Base-by-base conservation (phyloP, 2,888 invertebrate genomes). In the Marasmarcha lunaedactyla region DNA sequence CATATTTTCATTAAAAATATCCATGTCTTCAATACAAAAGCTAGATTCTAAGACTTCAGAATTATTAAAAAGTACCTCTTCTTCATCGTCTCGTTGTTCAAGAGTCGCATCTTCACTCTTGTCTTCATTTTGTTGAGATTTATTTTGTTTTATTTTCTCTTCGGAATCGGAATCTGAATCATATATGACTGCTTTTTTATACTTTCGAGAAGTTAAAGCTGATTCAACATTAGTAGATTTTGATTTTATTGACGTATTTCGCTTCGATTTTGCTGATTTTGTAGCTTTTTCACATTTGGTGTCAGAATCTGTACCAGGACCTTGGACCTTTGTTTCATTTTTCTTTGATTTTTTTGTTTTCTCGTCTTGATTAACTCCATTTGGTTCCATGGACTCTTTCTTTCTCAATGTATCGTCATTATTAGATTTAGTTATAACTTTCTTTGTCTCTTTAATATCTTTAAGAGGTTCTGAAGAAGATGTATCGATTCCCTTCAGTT, bases 1-100 rank as follows among this genome's bases (percentile, higher is more conserved):
- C 39, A 70, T 53, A 48, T 63, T 74, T 46, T 77, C 78, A 27
- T 68, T 42, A 59, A 79, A 77, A 41, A 73, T 61, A 51, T 71
- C 77, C 30, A 73, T 44, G 39, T 76, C 73, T 35, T 66, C 69
- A 10, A 70, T 52, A n/a, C 49, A 61, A 51, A 71, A 72, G 45
- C 50, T 65, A 26, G 57, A 47, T 46, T 60, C 49, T 20, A 60
- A 44, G 7, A 43, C 44, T 25, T 49, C 46, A 10, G 36, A 43
- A 27, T 46, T 14, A n/a, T 37, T 27, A 3, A 30, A n/a, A 4
- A n/a, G n/a, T n/a, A 10, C n/a, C n/a, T 30, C 30, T 30, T 30
- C 11, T 30, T 30, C 30, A n/a, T 30, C 30, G 10, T n/a, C 6
- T 30, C 2, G 4, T 30, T 20, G n/a, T n/a, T 37, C 25, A 3